phyloP scores from a whole-genome alignment of 2,888 invertebrate genomes.

The Hetaerina titia region DNA sequence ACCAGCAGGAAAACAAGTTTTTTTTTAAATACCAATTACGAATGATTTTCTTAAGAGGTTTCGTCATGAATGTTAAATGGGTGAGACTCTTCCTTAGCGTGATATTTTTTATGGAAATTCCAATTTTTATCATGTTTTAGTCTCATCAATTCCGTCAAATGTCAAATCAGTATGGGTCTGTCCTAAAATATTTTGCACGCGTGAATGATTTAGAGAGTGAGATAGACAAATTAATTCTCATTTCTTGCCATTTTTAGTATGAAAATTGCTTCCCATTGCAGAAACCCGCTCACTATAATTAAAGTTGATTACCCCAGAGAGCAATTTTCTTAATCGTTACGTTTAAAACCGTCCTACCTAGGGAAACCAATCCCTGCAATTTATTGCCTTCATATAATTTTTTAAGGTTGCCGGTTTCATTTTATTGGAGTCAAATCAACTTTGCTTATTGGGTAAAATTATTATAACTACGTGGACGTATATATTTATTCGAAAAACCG shows the following conservation, averaged over 20 bases:
- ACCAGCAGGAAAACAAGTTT: not conserved
- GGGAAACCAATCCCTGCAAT: not conserved
- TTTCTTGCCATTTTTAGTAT: not conserved
- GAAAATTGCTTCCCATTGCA: not conserved
- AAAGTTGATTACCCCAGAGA: conserved; percentile 2
- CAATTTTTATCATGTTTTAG: not conserved
- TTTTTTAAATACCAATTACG: not conserved
- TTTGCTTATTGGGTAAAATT: no score
- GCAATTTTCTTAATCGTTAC: not conserved
- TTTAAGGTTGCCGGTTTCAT: no score
- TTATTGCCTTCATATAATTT: not conserved
- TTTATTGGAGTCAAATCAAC: no score
- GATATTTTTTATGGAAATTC: not conserved
- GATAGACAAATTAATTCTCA: not conserved
- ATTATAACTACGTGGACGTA: no score
- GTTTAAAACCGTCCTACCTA: not conserved
- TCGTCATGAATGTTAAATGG: not conserved
- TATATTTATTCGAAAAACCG: no score
- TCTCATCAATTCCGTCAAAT: not conserved
- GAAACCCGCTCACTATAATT: not conserved
- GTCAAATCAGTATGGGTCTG: not conserved
- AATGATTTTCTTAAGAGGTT: not conserved
- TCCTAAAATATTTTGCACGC: not conserved
- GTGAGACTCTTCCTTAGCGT: not conserved
- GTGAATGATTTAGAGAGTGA: not conserved